Evolutionary conservation across 2,888 invertebrate species (phyloP).

Genomic region (Torymus texanus): DNA sequence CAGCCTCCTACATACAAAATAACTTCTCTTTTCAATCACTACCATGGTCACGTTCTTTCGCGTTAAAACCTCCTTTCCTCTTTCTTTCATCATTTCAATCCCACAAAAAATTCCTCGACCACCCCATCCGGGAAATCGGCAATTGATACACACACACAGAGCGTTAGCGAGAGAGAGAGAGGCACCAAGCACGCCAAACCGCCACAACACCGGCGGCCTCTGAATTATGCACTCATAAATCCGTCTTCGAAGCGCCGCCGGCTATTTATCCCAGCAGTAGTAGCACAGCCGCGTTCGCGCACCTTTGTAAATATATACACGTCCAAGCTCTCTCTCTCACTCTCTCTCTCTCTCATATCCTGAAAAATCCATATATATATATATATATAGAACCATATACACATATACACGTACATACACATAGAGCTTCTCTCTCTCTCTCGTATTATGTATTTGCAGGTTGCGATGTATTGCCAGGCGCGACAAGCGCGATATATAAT

Average conservation of each 20-base stretch:
- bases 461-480: not conserved
- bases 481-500: conserved; percentile 58
- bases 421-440: conserved; percentile 7
- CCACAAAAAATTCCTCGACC: not conserved
- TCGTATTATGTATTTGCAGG: conserved; percentile 5
- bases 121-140: conserved; percentile 48
- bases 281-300: not conserved
- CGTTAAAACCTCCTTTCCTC: not conserved
- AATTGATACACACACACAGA: conserved; percentile 53
- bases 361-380: too few relatives aligned
- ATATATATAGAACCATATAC: too few relatives aligned
- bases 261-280: conserved; percentile 35
- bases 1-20: not conserved
- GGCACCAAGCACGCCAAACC: too few relatives aligned
- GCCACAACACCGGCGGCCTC: conserved; percentile 22
- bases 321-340: too few relatives aligned
- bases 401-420: too few relatives aligned
- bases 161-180: too few relatives aligned
- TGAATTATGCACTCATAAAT: conserved; percentile 66
- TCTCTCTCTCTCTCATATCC: too few relatives aligned
- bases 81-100: not conserved
- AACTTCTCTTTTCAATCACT: not conserved
- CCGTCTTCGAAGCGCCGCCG: conserved; percentile 54
- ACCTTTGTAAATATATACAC: conserved; percentile 24
- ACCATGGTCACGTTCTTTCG: not conserved